Evolutionary conservation across 64 coral and sea anemone genomes (phyloP), one percentile per base, ranked within the genome.

Genomic region (Trachythela sp.): DNA sequence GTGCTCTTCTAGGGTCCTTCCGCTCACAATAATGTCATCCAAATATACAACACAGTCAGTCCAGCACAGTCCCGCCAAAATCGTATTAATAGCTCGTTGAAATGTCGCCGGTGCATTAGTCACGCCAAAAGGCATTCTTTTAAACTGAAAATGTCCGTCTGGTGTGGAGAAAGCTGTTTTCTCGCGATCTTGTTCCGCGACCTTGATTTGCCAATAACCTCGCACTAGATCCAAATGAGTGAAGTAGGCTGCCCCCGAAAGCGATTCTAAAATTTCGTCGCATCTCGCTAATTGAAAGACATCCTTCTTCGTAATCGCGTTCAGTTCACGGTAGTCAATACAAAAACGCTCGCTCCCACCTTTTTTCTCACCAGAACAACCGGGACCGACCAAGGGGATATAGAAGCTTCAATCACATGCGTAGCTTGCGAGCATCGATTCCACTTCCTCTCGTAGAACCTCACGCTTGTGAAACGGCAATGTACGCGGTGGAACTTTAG

Each of bases 1-100:
- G 48, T 87, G 67, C 90, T 91, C 51, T 85, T 86, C 50, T 45
- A 91, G 43, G 39, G 40, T 86, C 39, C 84, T 50, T 11, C 56
- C 27, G 30, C 48, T 85, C 39, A 91, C 40, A 24, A 86, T 86
- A 35, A 87, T 20, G 39, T 87, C 50, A 58, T 87, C 50, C 36
- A 59, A 87, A 49, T 87, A 87, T 22, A 87, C 85, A 70, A 70
- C 64, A 70, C 64, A 87, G 85, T 87, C 50, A 36, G 85, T 56
- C 85, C 85, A 87, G 85, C 85, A 87, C 85, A 87, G 29, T 56
- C 85, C 85, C n/a, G 49, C 56, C 85, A 87, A 87, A 36, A 58
- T 38, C 24, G 64, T 70, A 32, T 70, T 70, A 7, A 70, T 70
- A 70, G 64, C 64, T 70, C 64, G 64, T 70, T 70, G 64, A n/a